Evolutionary conservation across 2,888 invertebrate species (phyloP).

Genomic region (Sphaeridia pumilis): DNA sequence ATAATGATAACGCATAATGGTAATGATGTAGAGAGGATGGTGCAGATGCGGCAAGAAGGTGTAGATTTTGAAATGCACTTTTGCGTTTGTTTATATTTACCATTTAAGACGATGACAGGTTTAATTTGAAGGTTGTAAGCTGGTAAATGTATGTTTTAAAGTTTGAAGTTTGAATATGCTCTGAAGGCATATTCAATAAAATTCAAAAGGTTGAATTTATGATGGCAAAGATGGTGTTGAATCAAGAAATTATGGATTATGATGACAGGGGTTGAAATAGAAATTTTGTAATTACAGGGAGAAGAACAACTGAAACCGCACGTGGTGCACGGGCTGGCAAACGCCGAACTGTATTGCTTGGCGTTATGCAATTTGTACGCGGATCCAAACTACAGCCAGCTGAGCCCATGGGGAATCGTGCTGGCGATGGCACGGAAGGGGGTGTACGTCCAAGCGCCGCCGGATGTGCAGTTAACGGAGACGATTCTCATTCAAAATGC

Average conservation of each 20-base stretch:
- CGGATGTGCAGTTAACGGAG: conserved; percentile 82
- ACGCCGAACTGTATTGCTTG: conserved; percentile 87
- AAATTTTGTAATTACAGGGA: conserved; percentile 53
- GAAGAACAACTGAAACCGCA: conserved; percentile 88
- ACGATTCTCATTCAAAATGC: conserved; percentile 91
- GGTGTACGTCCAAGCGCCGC: conserved; percentile 67
- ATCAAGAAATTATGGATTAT: not conserved
- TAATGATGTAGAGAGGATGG: too few species aligned
- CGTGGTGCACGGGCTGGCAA: conserved; percentile 79
- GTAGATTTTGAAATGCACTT: too few species aligned
- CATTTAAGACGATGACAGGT: too few species aligned
- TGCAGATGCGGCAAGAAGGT: too few species aligned
- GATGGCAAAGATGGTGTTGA: not conserved
- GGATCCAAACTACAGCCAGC: conserved; percentile 89
- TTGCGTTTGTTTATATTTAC: too few species aligned
- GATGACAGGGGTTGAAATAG: too few species aligned
- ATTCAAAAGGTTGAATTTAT: not conserved
- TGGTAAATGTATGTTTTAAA: too few species aligned
- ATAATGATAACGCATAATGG: too few species aligned
- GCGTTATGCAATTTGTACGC: conserved; percentile 90
- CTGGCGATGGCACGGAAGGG: conserved; percentile 87
- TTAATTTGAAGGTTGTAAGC: too few species aligned
- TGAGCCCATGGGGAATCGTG: conserved; percentile 89
- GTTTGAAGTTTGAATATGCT: too few species aligned
- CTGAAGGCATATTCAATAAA: too few species aligned